Evolutionary conservation across 2,888 invertebrate genomes (phyloP).

Genomic region (Hipparchia sbordonii): DNA sequence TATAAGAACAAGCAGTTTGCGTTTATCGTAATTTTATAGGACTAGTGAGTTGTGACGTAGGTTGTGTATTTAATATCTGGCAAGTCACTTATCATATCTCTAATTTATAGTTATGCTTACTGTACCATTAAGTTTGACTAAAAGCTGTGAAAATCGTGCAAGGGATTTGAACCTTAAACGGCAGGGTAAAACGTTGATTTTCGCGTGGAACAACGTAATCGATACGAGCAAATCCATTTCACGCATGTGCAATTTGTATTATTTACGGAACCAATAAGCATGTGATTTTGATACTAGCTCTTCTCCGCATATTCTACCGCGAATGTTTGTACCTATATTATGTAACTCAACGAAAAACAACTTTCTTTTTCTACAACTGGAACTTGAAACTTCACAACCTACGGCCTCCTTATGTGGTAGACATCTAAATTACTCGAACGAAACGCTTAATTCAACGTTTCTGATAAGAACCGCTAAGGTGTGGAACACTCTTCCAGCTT

Average conservation of each 20-base stretch:
- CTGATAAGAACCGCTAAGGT: too few relatives aligned
- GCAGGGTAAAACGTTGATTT: neutral
- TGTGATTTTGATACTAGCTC: constrained; percentile 13
- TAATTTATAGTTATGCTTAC: constrained; percentile 7
- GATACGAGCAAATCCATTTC: constrained; percentile 29
- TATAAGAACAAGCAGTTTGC: too few relatives aligned
- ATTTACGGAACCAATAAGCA: constrained; percentile 31
- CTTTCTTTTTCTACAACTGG: too few relatives aligned
- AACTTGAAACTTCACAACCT: too few relatives aligned
- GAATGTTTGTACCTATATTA: neutral
- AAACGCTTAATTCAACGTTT: too few relatives aligned
- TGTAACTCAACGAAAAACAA: too few relatives aligned
- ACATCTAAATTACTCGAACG: too few relatives aligned
- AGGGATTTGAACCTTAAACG: neutral
- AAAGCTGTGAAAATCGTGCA: neutral
- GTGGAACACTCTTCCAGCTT: too few relatives aligned
- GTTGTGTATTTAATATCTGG: neutral
- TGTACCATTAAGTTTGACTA: constrained; percentile 3
- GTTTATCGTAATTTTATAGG: too few relatives aligned
- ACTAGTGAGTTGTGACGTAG: too few relatives aligned
- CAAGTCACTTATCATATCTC: constrained; percentile 1
- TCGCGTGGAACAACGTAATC: constrained; percentile 25
- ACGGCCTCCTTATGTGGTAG: too few relatives aligned
- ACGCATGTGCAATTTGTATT: constrained; percentile 34
- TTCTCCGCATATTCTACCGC: neutral